Conservation (phyloP, 2,888 invertebrate genomes). For the Himalopsyche anomala region DNA sequence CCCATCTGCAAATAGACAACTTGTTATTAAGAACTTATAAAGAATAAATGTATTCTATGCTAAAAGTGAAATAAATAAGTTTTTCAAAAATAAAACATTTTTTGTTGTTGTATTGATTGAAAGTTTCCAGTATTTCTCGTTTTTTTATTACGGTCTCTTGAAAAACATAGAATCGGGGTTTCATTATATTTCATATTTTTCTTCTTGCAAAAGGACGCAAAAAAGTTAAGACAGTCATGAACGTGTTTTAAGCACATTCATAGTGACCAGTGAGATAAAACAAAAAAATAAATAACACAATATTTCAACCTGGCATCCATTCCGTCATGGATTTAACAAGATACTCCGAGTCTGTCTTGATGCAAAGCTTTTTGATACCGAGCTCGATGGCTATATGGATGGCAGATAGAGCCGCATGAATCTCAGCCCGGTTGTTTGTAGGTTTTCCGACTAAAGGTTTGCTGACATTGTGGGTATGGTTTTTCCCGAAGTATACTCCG, state of each 20-base stretch:
- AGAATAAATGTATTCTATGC: too few relatives aligned
- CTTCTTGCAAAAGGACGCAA: too few relatives aligned
- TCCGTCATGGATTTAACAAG: constrained; percentile 88
- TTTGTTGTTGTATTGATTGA: too few relatives aligned
- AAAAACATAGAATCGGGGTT: too few relatives aligned
- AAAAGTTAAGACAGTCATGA: background rate
- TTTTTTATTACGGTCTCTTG: too few relatives aligned
- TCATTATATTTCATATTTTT: too few relatives aligned
- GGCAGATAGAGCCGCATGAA: constrained; percentile 90
- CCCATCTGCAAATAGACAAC: too few relatives aligned
- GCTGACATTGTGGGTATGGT: constrained; percentile 86
- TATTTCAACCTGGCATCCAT: constrained; percentile 84
- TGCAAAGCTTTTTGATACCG: constrained; percentile 82
- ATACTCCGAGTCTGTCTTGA: constrained; percentile 95
- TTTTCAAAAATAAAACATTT: too few relatives aligned
- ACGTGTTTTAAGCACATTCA: too few relatives aligned
- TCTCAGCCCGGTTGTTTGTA: constrained; percentile 98
- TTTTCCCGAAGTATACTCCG: constrained; percentile 93
- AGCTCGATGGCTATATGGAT: constrained; percentile 82
- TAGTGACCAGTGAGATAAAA: background rate
- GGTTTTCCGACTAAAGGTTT: constrained; percentile 87
- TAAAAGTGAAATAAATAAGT: too few relatives aligned
- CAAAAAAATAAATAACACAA: constrained; percentile 76
- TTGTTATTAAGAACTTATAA: too few relatives aligned
- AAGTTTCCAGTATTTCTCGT: too few relatives aligned